These are phyloP conservation scores for Cottoperca gobio DNA, from an alignment of 2,797 vertebrate species.

Conservation along the genomic window DNA sequence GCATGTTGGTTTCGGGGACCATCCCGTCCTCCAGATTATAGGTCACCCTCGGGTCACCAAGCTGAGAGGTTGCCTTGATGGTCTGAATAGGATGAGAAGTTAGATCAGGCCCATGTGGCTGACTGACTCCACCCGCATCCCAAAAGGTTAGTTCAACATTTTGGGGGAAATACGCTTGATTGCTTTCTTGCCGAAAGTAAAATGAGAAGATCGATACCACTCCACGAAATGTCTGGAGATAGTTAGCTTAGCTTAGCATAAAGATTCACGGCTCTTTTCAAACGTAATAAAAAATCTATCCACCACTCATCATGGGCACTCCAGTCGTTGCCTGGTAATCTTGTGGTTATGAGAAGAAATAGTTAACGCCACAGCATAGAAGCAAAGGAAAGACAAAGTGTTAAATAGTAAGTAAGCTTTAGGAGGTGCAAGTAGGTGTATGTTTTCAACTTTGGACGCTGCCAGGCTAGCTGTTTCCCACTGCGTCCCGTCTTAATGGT, in stretches of 20 bases:
- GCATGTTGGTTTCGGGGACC: conserved; percentile 93
- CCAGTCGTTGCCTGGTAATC: neutral
- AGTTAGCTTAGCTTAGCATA: neutral
- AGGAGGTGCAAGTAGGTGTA: neutral
- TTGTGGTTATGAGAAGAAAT: neutral
- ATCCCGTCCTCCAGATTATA: conserved; percentile 92
- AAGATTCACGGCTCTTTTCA: neutral
- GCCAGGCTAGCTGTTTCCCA: neutral
- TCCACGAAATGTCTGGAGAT: neutral
- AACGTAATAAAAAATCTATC: neutral
- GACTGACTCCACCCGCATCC: conserved; percentile 1
- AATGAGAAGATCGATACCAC: conserved; percentile 20
- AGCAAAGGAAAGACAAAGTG: neutral
- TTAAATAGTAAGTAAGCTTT: neutral
- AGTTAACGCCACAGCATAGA: neutral
- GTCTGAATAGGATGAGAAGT: conserved; percentile 77
- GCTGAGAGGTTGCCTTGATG: conserved; percentile 87
- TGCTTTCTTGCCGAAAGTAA: neutral
- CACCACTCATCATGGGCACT: neutral
- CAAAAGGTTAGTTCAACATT: neutral
- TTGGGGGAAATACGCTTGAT: neutral
- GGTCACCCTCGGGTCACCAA: conserved; percentile 91
- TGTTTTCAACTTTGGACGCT: neutral
- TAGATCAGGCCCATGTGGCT: neutral
- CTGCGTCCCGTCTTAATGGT: neutral